phyloP scores from a whole-genome alignment of 2,113 vertebrate genomes.

The Callionymus lyra region DNA sequence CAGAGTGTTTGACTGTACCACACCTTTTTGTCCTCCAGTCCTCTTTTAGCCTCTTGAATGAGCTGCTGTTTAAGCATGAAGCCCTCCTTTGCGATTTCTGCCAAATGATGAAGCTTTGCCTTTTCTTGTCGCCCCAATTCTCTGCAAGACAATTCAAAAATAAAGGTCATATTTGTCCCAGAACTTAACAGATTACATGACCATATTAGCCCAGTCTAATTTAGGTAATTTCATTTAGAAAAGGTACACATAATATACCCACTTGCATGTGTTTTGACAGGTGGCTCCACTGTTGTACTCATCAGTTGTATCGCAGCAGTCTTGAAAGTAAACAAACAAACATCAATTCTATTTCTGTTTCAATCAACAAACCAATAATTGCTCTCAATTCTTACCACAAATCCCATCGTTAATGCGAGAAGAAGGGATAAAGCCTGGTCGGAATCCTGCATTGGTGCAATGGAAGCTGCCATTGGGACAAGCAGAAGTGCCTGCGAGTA shows the following conservation, averaged over 20 bases:
- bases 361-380: too few relatives aligned
- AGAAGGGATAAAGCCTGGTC: conserved; percentile 74
- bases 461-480: conserved; percentile 84
- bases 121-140: conserved; percentile 78
- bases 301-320: conserved; percentile 86
- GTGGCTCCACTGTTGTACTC: conserved; percentile 83
- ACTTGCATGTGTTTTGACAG: conserved; percentile 88
- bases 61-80: conserved; percentile 78
- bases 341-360: neutral
- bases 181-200: too few relatives aligned
- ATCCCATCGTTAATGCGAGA: conserved; percentile 83
- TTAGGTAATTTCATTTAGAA: neutral
- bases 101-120: conserved; percentile 74
- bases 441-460: conserved; percentile 80
- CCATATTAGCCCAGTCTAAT: too few relatives aligned
- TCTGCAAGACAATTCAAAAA: conserved; percentile 44
- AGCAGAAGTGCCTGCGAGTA: conserved; percentile 74
- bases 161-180: neutral
- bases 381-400: conserved; percentile 78
- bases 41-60: conserved; percentile 78
- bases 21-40: conserved; percentile 81
- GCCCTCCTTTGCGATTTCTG: conserved; percentile 79
- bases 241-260: conserved; percentile 8
- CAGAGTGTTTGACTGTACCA: neutral
- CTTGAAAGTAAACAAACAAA: conserved; percentile 41